Percentiles rank a stretch among this genome's conserved stretches.
phyloP scores from a whole-genome alignment of 2,888 invertebrate genomes.

The Heteromurus nitidus region DNA sequence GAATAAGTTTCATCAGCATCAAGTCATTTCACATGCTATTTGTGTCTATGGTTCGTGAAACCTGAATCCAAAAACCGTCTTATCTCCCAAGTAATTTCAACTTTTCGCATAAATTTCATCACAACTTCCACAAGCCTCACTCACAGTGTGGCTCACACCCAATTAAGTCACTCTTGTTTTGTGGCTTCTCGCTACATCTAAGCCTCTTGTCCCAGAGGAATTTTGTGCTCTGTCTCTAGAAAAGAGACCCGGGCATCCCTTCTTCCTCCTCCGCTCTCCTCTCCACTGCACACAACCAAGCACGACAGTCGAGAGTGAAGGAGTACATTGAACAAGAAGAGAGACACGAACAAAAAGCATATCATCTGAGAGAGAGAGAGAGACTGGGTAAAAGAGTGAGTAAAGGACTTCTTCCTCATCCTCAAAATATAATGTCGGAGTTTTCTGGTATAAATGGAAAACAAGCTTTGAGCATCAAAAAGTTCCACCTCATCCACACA shows the following conservation, averaged over 20 bases:
- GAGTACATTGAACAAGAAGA: slow-evolving; percentile 28
- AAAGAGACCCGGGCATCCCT: neutral
- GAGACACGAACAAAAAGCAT: neutral
- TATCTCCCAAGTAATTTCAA: slow-evolving; percentile 74
- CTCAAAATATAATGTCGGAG: neutral
- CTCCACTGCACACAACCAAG: too few species aligned
- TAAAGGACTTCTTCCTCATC: too few species aligned
- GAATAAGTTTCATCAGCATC: slow-evolving; percentile 66
- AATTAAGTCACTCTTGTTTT: slow-evolving; percentile 74
- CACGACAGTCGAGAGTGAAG: neutral
- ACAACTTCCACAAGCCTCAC: slow-evolving; percentile 64
- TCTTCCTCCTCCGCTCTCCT: neutral
- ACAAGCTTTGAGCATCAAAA: too few species aligned
- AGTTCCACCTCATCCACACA: too few species aligned
- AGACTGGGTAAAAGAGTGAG: too few species aligned
- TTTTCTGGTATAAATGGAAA: neutral
- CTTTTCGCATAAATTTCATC: slow-evolving; percentile 74
- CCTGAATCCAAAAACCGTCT: slow-evolving; percentile 72
- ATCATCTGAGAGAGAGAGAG: too few species aligned
- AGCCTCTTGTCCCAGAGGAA: slow-evolving; percentile 68
- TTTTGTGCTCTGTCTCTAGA: slow-evolving; percentile 42
- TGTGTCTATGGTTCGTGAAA: slow-evolving; percentile 68
- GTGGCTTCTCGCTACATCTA: slow-evolving; percentile 70
- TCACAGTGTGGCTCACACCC: slow-evolving; percentile 70
- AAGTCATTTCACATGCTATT: slow-evolving; percentile 71